Conservation (phyloP, 2,888 invertebrate genomes). For the Octodonta nipae region DNA sequence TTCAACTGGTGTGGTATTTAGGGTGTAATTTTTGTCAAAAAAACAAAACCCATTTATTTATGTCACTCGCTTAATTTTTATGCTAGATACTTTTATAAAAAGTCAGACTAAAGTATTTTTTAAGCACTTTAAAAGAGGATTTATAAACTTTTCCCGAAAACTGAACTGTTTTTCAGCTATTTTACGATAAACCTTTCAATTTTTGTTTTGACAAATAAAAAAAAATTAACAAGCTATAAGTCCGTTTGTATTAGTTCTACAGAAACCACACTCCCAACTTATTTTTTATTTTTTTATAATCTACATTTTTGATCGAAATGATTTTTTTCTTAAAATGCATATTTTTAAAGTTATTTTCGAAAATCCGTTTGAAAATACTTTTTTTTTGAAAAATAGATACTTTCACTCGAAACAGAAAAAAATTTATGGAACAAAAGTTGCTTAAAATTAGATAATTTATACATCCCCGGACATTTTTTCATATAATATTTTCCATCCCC, state of each 20-base stretch:
- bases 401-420: conserved; percentile 1
- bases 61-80: conserved; percentile 1
- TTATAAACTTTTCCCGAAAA: conserved; percentile 1
- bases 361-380: neutral
- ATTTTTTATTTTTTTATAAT: neutral
- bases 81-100: conserved; percentile 1
- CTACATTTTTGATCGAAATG: conserved; percentile 1
- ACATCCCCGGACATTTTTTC: neutral
- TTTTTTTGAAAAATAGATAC: conserved; percentile 1
- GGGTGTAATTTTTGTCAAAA: conserved; percentile 17
- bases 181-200: too few relatives aligned
- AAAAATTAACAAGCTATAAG: too few relatives aligned
- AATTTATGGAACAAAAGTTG: neutral
- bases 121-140: neutral
- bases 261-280: too few relatives aligned
- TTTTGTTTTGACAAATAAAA: too few relatives aligned
- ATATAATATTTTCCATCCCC: too few relatives aligned
- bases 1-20: conserved; percentile 18
- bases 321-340: neutral
- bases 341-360: neutral
- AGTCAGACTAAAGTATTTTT: neutral
- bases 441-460: neutral
- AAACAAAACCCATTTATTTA: conserved; percentile 1
- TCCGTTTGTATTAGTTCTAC: too few relatives aligned
- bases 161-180: neutral